A percentile compares a stretch with the other conserved stretches of the same genome.
These are phyloP conservation scores for Sinhomidia bicolor DNA, from an alignment of 2,888 invertebrate species.

Conservation along the genomic window DNA sequence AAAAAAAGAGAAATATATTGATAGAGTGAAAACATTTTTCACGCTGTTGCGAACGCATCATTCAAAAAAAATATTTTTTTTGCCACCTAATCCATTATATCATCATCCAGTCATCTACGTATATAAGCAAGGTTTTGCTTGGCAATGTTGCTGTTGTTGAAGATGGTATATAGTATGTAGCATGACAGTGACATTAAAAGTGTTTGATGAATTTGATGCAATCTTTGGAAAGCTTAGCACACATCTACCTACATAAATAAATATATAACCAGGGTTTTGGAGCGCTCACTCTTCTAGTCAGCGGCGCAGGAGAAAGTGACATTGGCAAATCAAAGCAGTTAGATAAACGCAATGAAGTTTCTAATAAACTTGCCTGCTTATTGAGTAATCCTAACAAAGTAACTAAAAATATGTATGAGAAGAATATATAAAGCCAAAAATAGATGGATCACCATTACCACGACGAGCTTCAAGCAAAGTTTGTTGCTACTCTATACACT, in stretches of 20 bases:
- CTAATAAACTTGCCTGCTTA: constrained; percentile 27
- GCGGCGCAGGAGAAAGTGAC: too few relatives aligned
- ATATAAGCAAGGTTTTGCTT: background rate
- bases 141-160: background rate
- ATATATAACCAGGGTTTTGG: too few relatives aligned
- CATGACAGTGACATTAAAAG: constrained; percentile 37
- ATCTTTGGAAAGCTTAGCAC: background rate
- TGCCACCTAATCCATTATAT: constrained; percentile 45
- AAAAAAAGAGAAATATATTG: background rate
- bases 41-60: constrained; percentile 11
- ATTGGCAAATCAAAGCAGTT: too few relatives aligned
- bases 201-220: constrained; percentile 55
- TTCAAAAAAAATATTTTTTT: constrained; percentile 31
- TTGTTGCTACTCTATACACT: too few relatives aligned
- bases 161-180: too few relatives aligned
- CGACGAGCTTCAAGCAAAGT: too few relatives aligned
- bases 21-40: background rate
- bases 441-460: background rate
- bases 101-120: too few relatives aligned
- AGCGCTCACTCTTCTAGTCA: too few relatives aligned
- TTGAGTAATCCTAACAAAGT: constrained; percentile 28
- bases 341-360: constrained; percentile 65
- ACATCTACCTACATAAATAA: too few relatives aligned
- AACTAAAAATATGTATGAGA: background rate
- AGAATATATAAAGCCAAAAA: background rate